Conservation (phyloP, 1,140 invertebrate genomes). For the Pachyrhynchus sulphureomaculatus region DNA sequence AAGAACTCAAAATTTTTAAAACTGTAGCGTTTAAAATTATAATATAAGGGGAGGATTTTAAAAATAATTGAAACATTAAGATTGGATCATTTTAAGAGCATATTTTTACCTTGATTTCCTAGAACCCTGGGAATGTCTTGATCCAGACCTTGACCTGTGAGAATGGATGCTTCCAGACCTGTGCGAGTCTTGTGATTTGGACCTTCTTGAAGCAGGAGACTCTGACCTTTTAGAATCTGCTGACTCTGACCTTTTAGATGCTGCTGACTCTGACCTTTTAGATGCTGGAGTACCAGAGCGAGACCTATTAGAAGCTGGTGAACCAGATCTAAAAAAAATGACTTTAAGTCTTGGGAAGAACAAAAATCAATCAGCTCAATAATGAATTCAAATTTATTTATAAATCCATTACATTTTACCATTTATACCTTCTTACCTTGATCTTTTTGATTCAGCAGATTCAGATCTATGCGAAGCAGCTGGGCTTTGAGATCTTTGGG, state of each 20-base stretch:
- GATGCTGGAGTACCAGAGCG: no score
- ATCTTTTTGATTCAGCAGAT: conserved; percentile 31
- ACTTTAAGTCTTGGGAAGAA: no score
- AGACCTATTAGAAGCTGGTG: no score
- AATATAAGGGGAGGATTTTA: no score
- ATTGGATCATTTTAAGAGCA: no score
- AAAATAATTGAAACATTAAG: no score
- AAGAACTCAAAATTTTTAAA: no score
- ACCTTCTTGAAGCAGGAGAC: conserved; percentile 4
- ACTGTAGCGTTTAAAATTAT: no score
- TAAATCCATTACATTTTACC: neutral
- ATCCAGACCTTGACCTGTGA: conserved; percentile 41
- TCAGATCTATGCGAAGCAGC: conserved; percentile 30
- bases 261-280: conserved; percentile 1
- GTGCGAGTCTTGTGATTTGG: conserved; percentile 11
- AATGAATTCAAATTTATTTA: no score
- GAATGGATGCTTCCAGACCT: no score
- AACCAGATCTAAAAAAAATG: conserved; percentile 27
- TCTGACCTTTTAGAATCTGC: conserved; percentile 9
- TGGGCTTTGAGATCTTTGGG: conserved; percentile 19
- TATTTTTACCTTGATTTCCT: conserved; percentile 35
- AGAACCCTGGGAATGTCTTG: conserved; percentile 42
- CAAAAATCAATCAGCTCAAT: no score
- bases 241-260: no score
- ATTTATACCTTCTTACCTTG: conserved; percentile 42